phyloP scores from a whole-genome alignment of 2,113 vertebrate species.

The Oreochromis niloticus region DNA sequence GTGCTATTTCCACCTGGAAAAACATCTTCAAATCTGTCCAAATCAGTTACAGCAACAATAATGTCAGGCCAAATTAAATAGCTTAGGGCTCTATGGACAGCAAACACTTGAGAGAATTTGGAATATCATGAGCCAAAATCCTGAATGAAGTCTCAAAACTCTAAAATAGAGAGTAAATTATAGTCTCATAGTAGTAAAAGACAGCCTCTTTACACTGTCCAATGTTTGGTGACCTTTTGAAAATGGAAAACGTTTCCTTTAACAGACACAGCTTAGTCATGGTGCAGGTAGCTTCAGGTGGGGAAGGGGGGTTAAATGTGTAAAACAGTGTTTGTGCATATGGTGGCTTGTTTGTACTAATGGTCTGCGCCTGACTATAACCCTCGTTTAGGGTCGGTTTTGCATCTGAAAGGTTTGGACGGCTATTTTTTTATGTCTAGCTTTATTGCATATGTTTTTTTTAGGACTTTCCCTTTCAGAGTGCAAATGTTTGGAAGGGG shows the following conservation, averaged over 20 bases:
- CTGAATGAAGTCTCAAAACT: background rate
- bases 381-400: background rate
- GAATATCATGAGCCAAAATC: background rate
- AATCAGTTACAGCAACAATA: background rate
- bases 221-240: background rate
- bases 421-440: background rate
- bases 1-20: background rate
- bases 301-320: background rate
- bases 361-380: background rate
- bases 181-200: background rate
- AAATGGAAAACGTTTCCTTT: background rate
- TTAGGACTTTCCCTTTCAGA: background rate
- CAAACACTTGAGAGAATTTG: background rate
- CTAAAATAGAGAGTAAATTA: background rate
- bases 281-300: background rate
- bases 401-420: background rate
- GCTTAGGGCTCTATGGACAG: background rate
- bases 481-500: background rate
- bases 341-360: background rate
- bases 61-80: background rate
- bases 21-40: background rate
- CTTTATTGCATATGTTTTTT: background rate
- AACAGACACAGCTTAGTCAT: background rate
- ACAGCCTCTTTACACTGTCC: background rate
- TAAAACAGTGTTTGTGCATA: background rate